Conservation (phyloP, 2,113 vertebrate species). For the Tachysurus fulvidraco region DNA sequence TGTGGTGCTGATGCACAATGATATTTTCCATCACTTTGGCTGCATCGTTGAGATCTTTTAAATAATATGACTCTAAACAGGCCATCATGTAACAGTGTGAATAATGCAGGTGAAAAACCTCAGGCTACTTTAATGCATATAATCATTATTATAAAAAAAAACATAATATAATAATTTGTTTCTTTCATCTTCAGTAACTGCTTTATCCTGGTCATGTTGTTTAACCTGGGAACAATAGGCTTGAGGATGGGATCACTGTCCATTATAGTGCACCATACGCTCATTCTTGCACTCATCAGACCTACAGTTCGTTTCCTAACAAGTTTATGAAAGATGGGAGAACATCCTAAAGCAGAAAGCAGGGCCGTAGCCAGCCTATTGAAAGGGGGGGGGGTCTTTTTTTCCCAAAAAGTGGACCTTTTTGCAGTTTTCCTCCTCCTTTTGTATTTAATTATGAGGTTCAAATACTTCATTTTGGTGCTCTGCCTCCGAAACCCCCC, state of each 20-base stretch:
- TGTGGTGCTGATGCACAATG: constrained; percentile 22
- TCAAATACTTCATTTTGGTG: too few relatives aligned
- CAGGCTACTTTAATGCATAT: background rate
- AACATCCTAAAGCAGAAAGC: background rate
- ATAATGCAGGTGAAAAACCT: background rate
- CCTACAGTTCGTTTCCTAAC: background rate
- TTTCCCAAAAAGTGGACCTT: too few relatives aligned
- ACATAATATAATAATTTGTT: too few relatives aligned
- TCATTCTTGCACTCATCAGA: background rate
- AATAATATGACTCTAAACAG: constrained; percentile 20
- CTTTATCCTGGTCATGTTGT: background rate
- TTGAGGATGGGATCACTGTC: background rate
- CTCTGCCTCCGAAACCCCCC: too few relatives aligned
- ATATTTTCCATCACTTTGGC: constrained; percentile 41
- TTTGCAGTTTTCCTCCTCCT: too few relatives aligned
- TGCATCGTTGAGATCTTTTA: constrained; percentile 24
- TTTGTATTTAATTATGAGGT: too few relatives aligned
- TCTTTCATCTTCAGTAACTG: background rate
- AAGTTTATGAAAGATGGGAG: background rate
- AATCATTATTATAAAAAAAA: too few relatives aligned
- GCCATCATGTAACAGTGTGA: background rate
- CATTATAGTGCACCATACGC: background rate
- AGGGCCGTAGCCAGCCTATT: too few relatives aligned
- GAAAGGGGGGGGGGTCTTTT: too few relatives aligned
- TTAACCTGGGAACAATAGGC: background rate